Conservation (phyloP, 2,113 vertebrate species). For the Callopanchax toddi region DNA sequence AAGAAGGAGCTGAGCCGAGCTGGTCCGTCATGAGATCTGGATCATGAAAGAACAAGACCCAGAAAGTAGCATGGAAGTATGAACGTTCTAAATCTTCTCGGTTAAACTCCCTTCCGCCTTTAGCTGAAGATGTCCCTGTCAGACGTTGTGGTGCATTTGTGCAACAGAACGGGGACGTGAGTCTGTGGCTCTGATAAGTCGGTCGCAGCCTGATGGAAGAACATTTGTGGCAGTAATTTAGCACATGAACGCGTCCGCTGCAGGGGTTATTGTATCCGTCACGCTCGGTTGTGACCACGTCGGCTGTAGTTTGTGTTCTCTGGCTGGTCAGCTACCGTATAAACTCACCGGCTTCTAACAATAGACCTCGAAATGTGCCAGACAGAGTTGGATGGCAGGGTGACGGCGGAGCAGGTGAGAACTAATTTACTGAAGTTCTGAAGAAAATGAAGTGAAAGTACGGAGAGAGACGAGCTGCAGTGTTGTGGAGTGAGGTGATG, state of each 20-base stretch:
- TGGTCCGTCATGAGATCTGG: too few relatives aligned
- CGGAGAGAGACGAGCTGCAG: background rate
- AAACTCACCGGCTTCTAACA: slow-evolving; percentile 55
- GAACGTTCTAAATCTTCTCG: too few relatives aligned
- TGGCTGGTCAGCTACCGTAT: slow-evolving; percentile 37
- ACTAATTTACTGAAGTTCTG: background rate
- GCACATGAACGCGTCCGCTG: slow-evolving; percentile 71
- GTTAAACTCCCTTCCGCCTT: too few relatives aligned
- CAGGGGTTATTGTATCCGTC: slow-evolving; percentile 76
- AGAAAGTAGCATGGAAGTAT: background rate
- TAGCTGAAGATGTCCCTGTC: slow-evolving; percentile 26
- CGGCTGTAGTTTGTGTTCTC: slow-evolving; percentile 61
- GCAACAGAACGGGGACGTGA: slow-evolving; percentile 43
- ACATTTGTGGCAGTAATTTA: slow-evolving; percentile 77
- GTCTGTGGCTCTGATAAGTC: slow-evolving; percentile 42
- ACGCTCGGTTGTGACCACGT: slow-evolving; percentile 53
- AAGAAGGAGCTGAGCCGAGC: too few relatives aligned
- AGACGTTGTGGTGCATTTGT: slow-evolving; percentile 48
- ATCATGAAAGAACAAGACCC: too few relatives aligned
- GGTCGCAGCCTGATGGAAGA: slow-evolving; percentile 49
- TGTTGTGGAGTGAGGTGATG: slow-evolving; percentile 4
- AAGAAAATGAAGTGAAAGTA: slow-evolving; percentile 5
- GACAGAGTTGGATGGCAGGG: slow-evolving; percentile 18
- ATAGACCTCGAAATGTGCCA: slow-evolving; percentile 46
- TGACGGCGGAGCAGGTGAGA: background rate